phyloP scores from a whole-genome alignment of 2,888 invertebrate species.

The Iphiclides podalirius region DNA sequence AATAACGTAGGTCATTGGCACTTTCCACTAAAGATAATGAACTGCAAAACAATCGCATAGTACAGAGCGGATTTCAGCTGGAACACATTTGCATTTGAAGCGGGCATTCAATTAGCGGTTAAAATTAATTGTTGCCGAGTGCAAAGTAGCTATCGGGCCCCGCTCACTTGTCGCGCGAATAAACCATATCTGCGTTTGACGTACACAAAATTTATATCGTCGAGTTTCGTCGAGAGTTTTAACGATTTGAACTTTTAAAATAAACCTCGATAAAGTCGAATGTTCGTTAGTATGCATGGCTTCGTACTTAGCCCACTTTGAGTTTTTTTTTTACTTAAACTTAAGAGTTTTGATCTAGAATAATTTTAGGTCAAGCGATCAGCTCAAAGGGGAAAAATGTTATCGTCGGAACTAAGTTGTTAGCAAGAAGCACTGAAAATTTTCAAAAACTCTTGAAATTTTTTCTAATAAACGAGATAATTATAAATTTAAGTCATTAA shows the following conservation, averaged over 20 bases:
- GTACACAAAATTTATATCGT: constrained; percentile 9
- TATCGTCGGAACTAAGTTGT: not conserved
- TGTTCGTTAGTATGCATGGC: too few species aligned
- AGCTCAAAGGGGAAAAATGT: not conserved
- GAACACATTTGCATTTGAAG: constrained; percentile 48
- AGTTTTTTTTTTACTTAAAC: too few species aligned
- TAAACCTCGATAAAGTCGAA: too few species aligned
- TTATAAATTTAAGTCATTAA: too few species aligned
- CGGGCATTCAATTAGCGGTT: constrained; percentile 46
- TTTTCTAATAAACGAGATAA: too few species aligned
- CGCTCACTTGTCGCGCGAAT: constrained; percentile 19
- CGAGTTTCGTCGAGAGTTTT: not conserved
- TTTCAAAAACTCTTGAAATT: too few species aligned
- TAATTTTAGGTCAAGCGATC: not conserved
- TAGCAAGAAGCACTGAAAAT: too few species aligned
- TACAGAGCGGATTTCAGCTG: constrained; percentile 5
- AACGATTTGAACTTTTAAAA: too few species aligned
- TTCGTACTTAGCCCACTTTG: too few species aligned
- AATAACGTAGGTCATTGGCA: not conserved
- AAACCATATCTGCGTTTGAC: constrained; percentile 19
- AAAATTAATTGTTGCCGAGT: constrained; percentile 34
- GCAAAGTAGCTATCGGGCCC: constrained; percentile 32
- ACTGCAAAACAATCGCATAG: constrained; percentile 9
- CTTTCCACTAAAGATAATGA: constrained; percentile 1
- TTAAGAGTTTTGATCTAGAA: not conserved